Base-by-base conservation (phyloP, 1,140 invertebrate genomes). In the Aphaenogaster rudis region DNA sequence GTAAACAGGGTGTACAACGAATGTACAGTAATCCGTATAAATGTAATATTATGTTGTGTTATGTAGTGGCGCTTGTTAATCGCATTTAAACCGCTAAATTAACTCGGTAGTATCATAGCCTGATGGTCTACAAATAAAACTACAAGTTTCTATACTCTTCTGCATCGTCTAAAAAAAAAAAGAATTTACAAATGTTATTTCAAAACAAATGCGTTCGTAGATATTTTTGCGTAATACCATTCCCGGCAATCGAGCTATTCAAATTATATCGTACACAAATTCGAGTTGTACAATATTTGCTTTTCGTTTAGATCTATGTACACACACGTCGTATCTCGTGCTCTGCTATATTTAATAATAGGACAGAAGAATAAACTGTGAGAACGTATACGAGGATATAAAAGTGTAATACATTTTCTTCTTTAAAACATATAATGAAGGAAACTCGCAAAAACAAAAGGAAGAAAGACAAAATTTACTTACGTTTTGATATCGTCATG, bases 61-160 rank as follows among this genome's bases (percentile, higher is more conserved):
- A 50, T 79, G 48, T 69, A 69, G 5, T 39, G 52, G 8, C 36
- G 42, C 17, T 8, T 50, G 28, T 48, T 64, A 48, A 2, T 79
- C 42, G 42, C 11, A 28, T 63, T 63, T 63, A 64, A 39, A 78
- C 17, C 13, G 28, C 28, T 79, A 64, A 39, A 50, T 64, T 81
- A 81, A 9, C 36, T 21, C 64, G 7, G 8, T 59, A 80, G 5
- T 71, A 48, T 81, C 50, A 81, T 67, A 71, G 79, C 66, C 48
- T 81, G 52, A 57, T 45, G 33, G 1, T 71, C 64, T 33, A 57
- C 50, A 71, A 81, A 71, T 71, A 9, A 81, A 69, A 71, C 57
- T 71, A 42, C 36, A 42, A 45, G 3, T 17, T 63, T 63, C 36
- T 52, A 28, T 5, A 2, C 33, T 57, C 36, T 39, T 57, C 42